A percentile compares a stretch with the other conserved stretches of the same genome.
Conservation (phyloP, 2,113 vertebrate genomes). For the Hassar affinis region DNA sequence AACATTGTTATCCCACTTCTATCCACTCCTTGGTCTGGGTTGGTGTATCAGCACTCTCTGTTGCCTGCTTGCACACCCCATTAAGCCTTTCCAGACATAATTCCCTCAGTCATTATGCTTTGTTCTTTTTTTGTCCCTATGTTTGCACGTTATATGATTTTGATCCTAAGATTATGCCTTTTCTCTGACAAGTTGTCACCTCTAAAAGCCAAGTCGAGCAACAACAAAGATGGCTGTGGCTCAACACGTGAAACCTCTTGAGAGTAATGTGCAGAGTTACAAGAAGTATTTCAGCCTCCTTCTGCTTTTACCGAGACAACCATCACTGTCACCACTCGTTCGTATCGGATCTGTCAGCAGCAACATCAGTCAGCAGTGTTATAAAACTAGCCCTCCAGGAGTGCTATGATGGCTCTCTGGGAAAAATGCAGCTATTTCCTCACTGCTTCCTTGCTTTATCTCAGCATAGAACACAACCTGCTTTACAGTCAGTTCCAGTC, state of each 20-base stretch:
- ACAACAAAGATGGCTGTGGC: background rate
- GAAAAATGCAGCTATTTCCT: background rate
- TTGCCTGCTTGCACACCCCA: background rate
- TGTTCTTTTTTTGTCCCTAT: background rate
- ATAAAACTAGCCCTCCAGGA: conserved; percentile 2
- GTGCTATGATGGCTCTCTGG: conserved; percentile 2
- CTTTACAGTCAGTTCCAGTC: conserved; percentile 2
- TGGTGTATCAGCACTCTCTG: background rate
- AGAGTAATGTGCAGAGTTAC: conserved; percentile 1
- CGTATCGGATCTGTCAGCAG: conserved; percentile 2
- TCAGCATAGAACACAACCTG: background rate
- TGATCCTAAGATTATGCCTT: background rate
- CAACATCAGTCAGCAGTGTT: conserved; percentile 5
- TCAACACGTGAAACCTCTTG: background rate
- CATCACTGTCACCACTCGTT: conserved; percentile 21
- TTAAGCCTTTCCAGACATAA: background rate
- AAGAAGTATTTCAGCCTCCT: conserved; percentile 1
- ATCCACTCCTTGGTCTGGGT: background rate
- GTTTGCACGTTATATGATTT: background rate
- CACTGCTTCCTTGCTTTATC: background rate
- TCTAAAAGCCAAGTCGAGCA: background rate
- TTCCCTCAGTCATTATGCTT: background rate
- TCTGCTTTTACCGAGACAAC: conserved; percentile 2
- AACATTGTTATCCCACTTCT: background rate
- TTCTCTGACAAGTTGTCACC: background rate